Percentiles rank a stretch among this genome's conserved stretches.
Evolutionary conservation across 2,113 vertebrate genomes (phyloP).

Genomic region (Varanus salvator): DNA sequence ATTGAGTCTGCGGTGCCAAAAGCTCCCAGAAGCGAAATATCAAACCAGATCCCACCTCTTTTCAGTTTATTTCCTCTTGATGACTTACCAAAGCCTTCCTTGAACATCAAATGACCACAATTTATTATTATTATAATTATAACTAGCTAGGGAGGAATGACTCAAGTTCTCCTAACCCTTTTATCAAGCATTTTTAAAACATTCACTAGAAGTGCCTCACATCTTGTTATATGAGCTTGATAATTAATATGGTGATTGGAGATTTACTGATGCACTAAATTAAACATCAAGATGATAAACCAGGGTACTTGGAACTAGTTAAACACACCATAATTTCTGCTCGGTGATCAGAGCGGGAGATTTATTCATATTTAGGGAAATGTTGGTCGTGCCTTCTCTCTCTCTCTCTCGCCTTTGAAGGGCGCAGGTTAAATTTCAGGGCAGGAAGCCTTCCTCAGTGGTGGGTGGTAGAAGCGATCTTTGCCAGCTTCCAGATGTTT

Average conservation of each 20-base stretch:
- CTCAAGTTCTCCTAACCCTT: background rate
- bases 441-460: background rate
- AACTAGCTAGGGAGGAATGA: background rate
- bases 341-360: background rate
- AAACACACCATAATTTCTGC: slow-evolving; percentile 22
- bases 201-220: slow-evolving; percentile 41
- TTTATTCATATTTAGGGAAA: slow-evolving; percentile 25
- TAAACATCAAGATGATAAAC: background rate
- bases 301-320: slow-evolving; percentile 24
- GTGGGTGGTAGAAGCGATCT: background rate
- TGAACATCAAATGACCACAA: background rate
- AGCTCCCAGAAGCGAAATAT: background rate
- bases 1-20: background rate
- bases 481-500: no score
- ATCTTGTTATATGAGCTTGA: slow-evolving; percentile 31
- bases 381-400: background rate
- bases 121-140: no score
- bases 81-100: background rate
- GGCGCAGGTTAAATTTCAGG: background rate
- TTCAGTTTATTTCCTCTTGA: background rate
- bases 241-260: slow-evolving; percentile 45
- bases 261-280: slow-evolving; percentile 44
- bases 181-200: background rate
- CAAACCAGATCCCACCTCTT: background rate
- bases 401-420: background rate